Evolutionary conservation across 2,113 vertebrate species (phyloP).

Genomic region (Trematomus loennbergii): DNA sequence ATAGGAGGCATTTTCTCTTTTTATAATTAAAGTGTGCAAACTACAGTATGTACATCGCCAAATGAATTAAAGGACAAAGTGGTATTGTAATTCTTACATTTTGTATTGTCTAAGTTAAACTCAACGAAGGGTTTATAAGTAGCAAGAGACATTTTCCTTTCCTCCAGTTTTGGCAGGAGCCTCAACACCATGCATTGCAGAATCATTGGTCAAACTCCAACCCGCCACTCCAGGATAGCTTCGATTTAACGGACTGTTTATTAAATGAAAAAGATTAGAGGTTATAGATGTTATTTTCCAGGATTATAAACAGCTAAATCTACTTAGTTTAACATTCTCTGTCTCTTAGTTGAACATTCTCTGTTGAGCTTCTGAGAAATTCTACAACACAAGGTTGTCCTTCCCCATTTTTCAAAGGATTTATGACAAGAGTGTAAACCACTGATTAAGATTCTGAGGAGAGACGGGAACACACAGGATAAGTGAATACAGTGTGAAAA

Average conservation of each 20-base stretch:
- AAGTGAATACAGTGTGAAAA: not conserved
- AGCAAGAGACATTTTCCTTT: not conserved
- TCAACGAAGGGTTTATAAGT: not conserved
- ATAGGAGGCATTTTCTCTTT: not conserved
- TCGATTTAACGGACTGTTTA: not conserved
- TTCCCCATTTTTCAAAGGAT: not conserved
- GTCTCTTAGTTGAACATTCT: not conserved
- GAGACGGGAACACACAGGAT: not conserved
- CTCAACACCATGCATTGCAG: not conserved
- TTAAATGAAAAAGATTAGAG: not conserved
- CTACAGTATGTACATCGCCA: not conserved
- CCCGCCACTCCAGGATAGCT: not conserved
- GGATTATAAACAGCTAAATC: not conserved
- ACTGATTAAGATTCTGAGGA: not conserved
- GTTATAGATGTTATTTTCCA: not conserved
- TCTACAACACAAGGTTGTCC: not conserved
- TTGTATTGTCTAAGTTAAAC: not conserved
- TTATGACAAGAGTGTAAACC: not conserved
- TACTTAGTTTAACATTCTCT: not conserved
- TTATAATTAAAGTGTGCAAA: not conserved
- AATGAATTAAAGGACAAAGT: not conserved
- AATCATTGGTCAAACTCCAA: not conserved
- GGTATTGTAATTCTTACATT: not conserved
- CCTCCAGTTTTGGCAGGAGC: not conserved
- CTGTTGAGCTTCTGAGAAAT: not conserved